phyloP scores from a whole-genome alignment of 53 echinoderm and acorn worm genomes.

The Holothuria leucospilota region DNA sequence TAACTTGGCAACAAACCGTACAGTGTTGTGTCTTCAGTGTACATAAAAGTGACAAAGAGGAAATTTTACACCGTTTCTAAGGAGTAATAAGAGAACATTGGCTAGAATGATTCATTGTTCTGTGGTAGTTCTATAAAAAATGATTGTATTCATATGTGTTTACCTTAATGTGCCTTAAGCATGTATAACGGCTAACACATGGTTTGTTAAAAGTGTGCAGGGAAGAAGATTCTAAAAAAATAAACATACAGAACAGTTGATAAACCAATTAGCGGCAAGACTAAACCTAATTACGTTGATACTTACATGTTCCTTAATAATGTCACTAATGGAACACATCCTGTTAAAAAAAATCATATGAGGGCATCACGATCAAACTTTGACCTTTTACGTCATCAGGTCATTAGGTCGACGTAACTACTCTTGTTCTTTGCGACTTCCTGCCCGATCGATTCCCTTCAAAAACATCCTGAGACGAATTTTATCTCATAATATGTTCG shows the following conservation, averaged over 20 bases:
- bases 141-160: too few species aligned
- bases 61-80: too few species aligned
- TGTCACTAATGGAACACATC: conserved; percentile 5
- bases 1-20: too few species aligned
- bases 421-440: conserved; percentile 31
- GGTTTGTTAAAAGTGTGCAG: too few species aligned
- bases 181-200: too few species aligned
- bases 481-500: conserved; percentile 42
- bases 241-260: not conserved
- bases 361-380: too few species aligned
- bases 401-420: not conserved
- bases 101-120: too few species aligned
- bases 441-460: conserved; percentile 24
- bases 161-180: too few species aligned
- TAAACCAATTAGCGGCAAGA: conserved; percentile 3
- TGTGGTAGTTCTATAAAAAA: too few species aligned
- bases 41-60: too few species aligned
- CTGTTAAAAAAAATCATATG: not conserved
- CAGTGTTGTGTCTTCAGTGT: too few species aligned
- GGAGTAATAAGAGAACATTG: too few species aligned
- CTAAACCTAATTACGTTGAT: conserved; percentile 15
- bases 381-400: conserved; percentile 6
- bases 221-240: not conserved
- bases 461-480: conserved; percentile 37
- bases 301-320: conserved; percentile 19